Conservation (phyloP, 2,113 vertebrate genomes). For the Sialia sialis region DNA sequence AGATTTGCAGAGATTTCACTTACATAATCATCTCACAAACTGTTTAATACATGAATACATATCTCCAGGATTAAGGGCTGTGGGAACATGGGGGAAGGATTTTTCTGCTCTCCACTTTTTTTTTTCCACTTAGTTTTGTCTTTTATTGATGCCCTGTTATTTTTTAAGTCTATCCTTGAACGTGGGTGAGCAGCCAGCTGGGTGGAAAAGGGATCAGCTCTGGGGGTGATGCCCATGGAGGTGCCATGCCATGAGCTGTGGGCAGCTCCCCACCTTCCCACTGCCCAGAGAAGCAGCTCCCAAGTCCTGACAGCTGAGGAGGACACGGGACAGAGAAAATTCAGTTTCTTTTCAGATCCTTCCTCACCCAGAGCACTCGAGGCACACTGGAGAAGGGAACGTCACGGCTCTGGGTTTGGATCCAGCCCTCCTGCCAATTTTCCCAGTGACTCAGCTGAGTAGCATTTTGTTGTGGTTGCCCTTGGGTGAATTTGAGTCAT, state of each 20-base stretch:
- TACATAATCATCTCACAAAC: conserved; percentile 15
- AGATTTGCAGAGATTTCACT: conserved; percentile 57
- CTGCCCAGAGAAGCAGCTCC: not conserved
- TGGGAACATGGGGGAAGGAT: not conserved
- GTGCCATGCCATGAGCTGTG: rapidly evolving
- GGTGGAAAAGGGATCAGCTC: rapidly evolving
- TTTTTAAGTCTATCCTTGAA: not conserved
- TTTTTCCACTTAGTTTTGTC: not conserved
- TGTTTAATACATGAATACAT: not conserved
- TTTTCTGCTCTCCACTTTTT: not conserved
- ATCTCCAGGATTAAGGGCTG: conserved; percentile 41
- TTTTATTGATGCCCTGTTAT: not conserved
- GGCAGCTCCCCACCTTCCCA: not conserved
- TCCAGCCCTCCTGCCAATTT: conserved; percentile 4
- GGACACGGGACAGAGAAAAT: not conserved
- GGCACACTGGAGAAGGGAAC: not conserved
- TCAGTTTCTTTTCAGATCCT: not conserved
- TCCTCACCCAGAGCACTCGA: not conserved
- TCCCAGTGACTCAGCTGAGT: conserved; percentile 49
- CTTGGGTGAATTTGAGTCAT: conserved; percentile 19
- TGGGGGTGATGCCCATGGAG: not conserved
- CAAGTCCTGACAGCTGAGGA: not conserved
- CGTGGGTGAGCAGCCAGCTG: not conserved
- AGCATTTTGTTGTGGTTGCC: conserved; percentile 52
- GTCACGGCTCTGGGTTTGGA: not conserved